Base-by-base conservation (phyloP, 1,140 invertebrate species). In the Drosophila sechellia region DNA sequence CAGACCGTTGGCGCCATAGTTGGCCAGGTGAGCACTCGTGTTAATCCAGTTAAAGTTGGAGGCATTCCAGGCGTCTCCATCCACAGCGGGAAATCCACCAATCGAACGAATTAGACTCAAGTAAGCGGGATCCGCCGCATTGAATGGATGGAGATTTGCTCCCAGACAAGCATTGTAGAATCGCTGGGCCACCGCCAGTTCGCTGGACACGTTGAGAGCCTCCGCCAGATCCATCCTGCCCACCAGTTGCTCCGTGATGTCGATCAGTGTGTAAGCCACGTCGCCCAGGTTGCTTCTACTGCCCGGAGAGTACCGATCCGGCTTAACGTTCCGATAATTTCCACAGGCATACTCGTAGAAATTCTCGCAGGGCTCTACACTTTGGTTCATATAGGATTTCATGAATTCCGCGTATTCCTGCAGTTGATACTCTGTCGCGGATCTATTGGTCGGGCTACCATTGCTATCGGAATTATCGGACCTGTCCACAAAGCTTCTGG, bases 281-380 rank as follows among this genome's bases (percentile, higher is more conserved):
- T 91, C 90, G 3, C 68, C 11, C 0, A 90, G 40, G 56, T 73
- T 91, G 42, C 54, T 81, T 0, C 90, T 69, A 35, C 87, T 79
- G 10, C 72, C 35, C 3, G 42, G 2, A 0, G 76, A 43, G 11
- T 80, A 75, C 12, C 69, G 50, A 42, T 85, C 65, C n/a, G 40
- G 11, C 20, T 71, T 90, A 0, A 78, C 69, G 35, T 89, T 77
- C 71, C 92, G 81, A 79, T 93, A 95, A 50, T 94, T 94, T 0
- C 95, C 95, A 65, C 95, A 95, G 3, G 95, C 93, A 78, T 94
- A 95, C 64, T 94, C 92, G 76, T 96, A 96, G 81, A 96, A 96
- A 79, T 96, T 94, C 10, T 95, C 93, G 75, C 96, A 96, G 0
- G 96, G 96, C 79, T 95, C 92, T 2, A 94, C 93, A 2, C 75